These are phyloP conservation scores for Pseudoatta argentina DNA, from an alignment of 1,140 invertebrate genomes.

Conservation along the genomic window DNA sequence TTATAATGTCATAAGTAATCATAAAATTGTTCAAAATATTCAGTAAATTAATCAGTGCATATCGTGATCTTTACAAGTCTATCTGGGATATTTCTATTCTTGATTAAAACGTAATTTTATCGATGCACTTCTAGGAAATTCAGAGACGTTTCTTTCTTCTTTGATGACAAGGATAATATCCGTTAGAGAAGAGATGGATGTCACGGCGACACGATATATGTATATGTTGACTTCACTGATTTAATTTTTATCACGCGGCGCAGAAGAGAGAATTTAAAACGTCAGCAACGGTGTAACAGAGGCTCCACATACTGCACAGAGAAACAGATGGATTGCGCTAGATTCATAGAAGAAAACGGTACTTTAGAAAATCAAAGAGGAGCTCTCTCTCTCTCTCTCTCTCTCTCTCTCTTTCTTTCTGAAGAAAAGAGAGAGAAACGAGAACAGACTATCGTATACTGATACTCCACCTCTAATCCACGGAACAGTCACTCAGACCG, in stretches of 20 bases:
- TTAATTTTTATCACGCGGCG: conserved; percentile 47
- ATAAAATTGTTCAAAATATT: too few species aligned
- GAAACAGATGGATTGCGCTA: conserved; percentile 60
- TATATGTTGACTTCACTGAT: conserved; percentile 10
- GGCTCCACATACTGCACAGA: neutral
- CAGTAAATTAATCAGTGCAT: too few species aligned
- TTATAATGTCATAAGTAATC: too few species aligned
- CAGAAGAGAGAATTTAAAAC: conserved; percentile 23
- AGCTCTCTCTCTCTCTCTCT: conserved; percentile 41
- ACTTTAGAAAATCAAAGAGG: conserved; percentile 73
- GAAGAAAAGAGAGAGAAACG: neutral
- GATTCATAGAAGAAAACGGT: conserved; percentile 76
- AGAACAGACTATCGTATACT: conserved; percentile 18
- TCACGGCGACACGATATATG: neutral
- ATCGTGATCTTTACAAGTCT: too few species aligned
- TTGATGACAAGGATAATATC: neutral
- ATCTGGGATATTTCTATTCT: too few species aligned
- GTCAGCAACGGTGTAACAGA: conserved; percentile 17
- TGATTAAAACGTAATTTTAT: neutral
- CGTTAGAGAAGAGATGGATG: conserved; percentile 13
- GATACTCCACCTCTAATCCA: conserved; percentile 10
- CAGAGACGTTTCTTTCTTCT: neutral
- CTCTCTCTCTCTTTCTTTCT: conserved; percentile 39
- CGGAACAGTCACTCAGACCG: conserved; percentile 41
- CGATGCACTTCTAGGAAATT: neutral